Percentiles rank a stretch among this genome's conserved stretches.
phyloP scores from a whole-genome alignment of 2,113 vertebrate genomes.

The Anser brachyrhynchus region DNA sequence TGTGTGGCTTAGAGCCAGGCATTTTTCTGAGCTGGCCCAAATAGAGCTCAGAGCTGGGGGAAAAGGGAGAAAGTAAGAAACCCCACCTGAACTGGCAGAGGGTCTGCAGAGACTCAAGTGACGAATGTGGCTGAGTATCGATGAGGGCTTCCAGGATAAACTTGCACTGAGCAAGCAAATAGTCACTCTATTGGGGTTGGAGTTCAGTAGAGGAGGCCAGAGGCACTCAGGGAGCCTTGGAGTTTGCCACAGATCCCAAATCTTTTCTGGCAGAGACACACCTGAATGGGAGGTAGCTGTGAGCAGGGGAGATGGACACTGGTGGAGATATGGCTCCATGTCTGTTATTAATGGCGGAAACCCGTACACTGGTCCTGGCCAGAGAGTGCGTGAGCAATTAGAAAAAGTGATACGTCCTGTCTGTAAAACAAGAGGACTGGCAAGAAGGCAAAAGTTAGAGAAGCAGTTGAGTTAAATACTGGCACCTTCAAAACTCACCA shows the following conservation, averaged over 20 bases:
- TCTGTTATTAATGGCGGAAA: constrained; percentile 46
- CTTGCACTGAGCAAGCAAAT: constrained; percentile 24
- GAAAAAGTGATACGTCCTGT: constrained; percentile 22
- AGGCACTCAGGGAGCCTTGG: not conserved
- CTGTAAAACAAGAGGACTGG: constrained; percentile 17
- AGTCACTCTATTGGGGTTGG: constrained; percentile 9
- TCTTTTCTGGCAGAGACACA: constrained; percentile 59
- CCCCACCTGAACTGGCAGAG: constrained; percentile 66
- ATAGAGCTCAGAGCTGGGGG: not conserved
- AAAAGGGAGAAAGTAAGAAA: constrained; percentile 22
- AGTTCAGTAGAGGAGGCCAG: constrained; percentile 21
- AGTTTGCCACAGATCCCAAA: constrained; percentile 48
- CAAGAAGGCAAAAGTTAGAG: constrained; percentile 28
- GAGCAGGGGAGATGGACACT: constrained; percentile 7
- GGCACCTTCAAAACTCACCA: not conserved
- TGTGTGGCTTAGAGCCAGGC: constrained; percentile 50
- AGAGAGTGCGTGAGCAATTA: not conserved
- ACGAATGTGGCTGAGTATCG: constrained; percentile 41
- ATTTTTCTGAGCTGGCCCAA: not conserved
- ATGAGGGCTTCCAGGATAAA: constrained; percentile 61
- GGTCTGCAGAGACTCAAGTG: constrained; percentile 66
- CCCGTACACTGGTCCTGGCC: not conserved
- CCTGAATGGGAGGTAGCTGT: constrained; percentile 35
- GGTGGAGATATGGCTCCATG: constrained; percentile 13
- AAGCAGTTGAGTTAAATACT: not conserved